A percentile compares a stretch with the other conserved stretches of the same genome.
Evolutionary conservation across 2,888 invertebrate species (phyloP).

Genomic region (Isoperla grammatica): DNA sequence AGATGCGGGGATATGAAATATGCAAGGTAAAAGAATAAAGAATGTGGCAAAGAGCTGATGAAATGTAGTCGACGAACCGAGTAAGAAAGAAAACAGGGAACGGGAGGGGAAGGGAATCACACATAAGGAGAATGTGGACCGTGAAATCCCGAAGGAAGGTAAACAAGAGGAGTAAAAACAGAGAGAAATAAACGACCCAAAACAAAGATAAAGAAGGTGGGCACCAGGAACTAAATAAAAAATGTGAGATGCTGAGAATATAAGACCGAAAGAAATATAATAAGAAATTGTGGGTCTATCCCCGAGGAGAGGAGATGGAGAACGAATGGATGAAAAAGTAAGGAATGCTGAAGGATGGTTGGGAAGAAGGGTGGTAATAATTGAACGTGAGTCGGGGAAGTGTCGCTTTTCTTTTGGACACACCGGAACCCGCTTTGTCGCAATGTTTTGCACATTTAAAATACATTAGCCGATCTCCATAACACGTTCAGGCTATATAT

Average conservation of each 20-base stretch:
- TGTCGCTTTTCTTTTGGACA: too few species aligned
- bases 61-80: conserved; percentile 11
- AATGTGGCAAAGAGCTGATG: conserved; percentile 14
- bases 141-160: conserved; percentile 17
- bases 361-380: background rate
- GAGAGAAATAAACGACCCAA: conserved; percentile 14
- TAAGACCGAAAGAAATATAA: conserved; percentile 2
- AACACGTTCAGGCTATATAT: too few species aligned
- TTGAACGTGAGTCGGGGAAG: too few species aligned
- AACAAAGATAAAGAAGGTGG: conserved; percentile 17
- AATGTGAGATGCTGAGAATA: conserved; percentile 17
- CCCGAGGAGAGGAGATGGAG: conserved; percentile 2
- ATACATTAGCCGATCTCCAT: too few species aligned
- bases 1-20: conserved; percentile 10
- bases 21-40: conserved; percentile 6
- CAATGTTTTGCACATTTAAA: too few species aligned
- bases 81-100: conserved; percentile 9
- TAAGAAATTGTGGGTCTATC: conserved; percentile 10
- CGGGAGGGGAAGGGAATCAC: background rate
- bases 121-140: background rate
- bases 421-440: too few species aligned
- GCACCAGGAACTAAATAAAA: conserved; percentile 11
- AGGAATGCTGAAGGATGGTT: conserved; percentile 8
- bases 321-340: conserved; percentile 15
- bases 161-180: conserved; percentile 2